Evolutionary conservation across 2,797 vertebrate species (phyloP).

Genomic region (Takifugu rubripes): DNA sequence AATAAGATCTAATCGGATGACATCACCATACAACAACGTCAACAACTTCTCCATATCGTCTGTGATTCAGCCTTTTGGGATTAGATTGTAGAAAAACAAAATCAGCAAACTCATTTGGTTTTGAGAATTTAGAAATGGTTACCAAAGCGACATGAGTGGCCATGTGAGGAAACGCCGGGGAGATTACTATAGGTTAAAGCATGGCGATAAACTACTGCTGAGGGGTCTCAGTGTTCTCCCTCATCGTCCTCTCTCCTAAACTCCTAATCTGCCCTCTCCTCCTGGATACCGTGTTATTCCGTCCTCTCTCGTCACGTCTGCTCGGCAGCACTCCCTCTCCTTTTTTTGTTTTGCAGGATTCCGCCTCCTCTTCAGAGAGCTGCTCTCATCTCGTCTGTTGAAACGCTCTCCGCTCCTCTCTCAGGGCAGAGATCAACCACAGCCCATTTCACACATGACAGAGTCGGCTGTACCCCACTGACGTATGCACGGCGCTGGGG

Average conservation of each 20-base stretch:
- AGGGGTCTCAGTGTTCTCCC: constrained; percentile 13
- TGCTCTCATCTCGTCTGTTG: constrained; percentile 51
- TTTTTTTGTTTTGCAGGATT: background rate
- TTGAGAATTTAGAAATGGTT: too few relatives aligned
- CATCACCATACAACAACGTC: too few relatives aligned
- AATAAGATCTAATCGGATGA: too few relatives aligned
- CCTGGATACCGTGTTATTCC: constrained; percentile 24
- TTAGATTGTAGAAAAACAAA: too few relatives aligned
- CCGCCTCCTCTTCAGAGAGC: constrained; percentile 34
- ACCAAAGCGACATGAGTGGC: too few relatives aligned
- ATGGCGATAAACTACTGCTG: background rate
- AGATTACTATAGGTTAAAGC: too few relatives aligned
- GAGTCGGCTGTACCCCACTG: constrained; percentile 54
- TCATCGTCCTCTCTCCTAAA: constrained; percentile 18
- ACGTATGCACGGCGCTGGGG: constrained; percentile 55
- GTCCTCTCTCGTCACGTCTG: constrained; percentile 13
- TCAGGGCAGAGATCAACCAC: constrained; percentile 65
- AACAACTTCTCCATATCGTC: too few relatives aligned
- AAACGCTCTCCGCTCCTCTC: constrained; percentile 46
- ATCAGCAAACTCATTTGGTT: too few relatives aligned
- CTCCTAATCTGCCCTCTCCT: constrained; percentile 22
- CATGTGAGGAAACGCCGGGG: too few relatives aligned
- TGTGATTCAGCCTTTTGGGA: too few relatives aligned
- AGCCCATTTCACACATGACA: constrained; percentile 72
- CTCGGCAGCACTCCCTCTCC: constrained; percentile 15